These are phyloP conservation scores for Micropterix aruncella DNA, from an alignment of 2,888 invertebrate species.

Conservation along the genomic window DNA sequence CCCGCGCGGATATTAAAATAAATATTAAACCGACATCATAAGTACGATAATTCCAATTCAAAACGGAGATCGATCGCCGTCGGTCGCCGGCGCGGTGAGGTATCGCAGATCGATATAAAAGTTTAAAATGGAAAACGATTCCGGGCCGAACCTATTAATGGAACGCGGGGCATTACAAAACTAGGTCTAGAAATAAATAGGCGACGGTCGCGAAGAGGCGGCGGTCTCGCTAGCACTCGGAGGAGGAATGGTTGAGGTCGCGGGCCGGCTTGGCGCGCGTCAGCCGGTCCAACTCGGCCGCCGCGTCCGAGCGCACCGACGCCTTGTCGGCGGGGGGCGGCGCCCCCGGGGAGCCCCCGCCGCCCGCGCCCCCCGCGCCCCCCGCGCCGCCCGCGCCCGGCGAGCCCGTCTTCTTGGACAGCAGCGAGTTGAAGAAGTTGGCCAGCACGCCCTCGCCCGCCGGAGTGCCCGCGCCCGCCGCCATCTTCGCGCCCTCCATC, in stretches of 20 bases:
- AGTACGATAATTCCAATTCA: too few species aligned
- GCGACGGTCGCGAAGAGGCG: too few species aligned
- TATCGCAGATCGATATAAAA: too few species aligned
- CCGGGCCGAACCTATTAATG: too few species aligned
- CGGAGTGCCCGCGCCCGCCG: slow-evolving; percentile 53
- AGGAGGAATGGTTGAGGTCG: slow-evolving; percentile 38
- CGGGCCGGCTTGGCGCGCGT: slow-evolving; percentile 52
- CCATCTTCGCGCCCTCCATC: slow-evolving; percentile 63
- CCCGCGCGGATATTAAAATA: too few species aligned
- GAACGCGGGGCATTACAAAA: too few species aligned
- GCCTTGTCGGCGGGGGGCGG: slow-evolving; percentile 46
- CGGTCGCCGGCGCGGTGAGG: too few species aligned
- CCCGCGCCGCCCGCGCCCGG: slow-evolving; percentile 41
- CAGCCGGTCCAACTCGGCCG: slow-evolving; percentile 83
- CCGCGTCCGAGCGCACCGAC: slow-evolving; percentile 75
- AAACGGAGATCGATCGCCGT: too few species aligned
- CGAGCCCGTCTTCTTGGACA: slow-evolving; percentile 83
- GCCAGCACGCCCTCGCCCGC: slow-evolving; percentile 89
- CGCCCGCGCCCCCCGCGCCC: slow-evolving; percentile 16
- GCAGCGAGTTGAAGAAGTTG: slow-evolving; percentile 94
- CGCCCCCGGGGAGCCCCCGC: slow-evolving; percentile 19
- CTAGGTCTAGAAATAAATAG: too few species aligned
- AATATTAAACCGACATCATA: too few species aligned
- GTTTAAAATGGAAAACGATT: too few species aligned
- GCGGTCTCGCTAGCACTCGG: slow-evolving; percentile 11